Evolutionary conservation across 2,888 invertebrate genomes (phyloP).

Genomic region (Sceliomorpha sp.): DNA sequence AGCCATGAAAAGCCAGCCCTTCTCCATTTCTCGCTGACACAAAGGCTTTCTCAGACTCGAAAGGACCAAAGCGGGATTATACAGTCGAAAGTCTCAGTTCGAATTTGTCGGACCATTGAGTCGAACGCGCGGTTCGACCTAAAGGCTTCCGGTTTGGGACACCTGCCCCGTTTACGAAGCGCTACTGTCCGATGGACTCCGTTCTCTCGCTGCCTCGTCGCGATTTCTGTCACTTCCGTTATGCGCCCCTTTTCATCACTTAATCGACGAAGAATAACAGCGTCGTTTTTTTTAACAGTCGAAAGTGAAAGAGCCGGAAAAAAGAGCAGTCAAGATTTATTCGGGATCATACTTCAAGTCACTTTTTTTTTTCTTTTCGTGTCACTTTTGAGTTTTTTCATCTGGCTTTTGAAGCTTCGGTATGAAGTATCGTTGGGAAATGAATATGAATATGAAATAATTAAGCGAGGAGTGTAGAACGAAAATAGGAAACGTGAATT

Average conservation of each 20-base stretch:
- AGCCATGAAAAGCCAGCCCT: slow-evolving; percentile 34
- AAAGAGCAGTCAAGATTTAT: too few relatives aligned
- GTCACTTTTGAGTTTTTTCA: too few relatives aligned
- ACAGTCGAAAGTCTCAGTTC: slow-evolving; percentile 79
- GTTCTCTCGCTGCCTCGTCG: slow-evolving; percentile 35
- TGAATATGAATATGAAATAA: too few relatives aligned
- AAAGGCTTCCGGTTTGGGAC: slow-evolving; percentile 79
- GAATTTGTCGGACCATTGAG: slow-evolving; percentile 78
- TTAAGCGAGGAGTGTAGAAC: too few relatives aligned
- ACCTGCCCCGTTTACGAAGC: slow-evolving; percentile 72
- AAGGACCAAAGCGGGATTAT: slow-evolving; percentile 71
- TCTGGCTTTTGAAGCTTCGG: too few relatives aligned
- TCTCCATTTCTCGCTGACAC: slow-evolving; percentile 20
- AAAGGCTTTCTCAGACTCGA: slow-evolving; percentile 65
- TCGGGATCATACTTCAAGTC: too few relatives aligned
- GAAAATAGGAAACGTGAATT: too few relatives aligned
- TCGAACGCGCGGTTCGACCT: slow-evolving; percentile 68
- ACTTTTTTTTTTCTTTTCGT: too few relatives aligned
- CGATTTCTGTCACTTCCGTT: slow-evolving; percentile 45
- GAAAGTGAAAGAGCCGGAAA: neutral
- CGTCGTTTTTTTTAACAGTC: neutral
- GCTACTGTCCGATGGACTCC: slow-evolving; percentile 47
- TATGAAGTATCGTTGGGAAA: too few relatives aligned
- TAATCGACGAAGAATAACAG: slow-evolving; percentile 17
- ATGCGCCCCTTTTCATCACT: slow-evolving; percentile 30